Base-by-base conservation (phyloP, 2,113 vertebrate species). In the Laterallus jamaicensis region DNA sequence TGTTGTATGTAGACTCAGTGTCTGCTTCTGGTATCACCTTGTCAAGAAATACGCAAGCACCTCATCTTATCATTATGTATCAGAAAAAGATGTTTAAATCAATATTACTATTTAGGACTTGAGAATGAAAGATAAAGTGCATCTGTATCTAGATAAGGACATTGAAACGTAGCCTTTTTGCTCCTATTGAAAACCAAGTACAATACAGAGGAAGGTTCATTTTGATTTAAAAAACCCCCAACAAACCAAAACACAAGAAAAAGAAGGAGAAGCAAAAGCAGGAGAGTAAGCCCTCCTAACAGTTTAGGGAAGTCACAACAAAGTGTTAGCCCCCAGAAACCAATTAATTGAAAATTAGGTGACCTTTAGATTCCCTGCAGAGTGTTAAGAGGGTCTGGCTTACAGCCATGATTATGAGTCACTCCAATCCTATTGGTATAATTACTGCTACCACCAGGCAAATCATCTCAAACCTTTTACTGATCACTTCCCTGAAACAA, bases 311-410 rank as follows among this genome's bases (percentile, higher is more conserved):
- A 91, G 42, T 24, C 24, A 62, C 47, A 89, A 20, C 62, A 50
- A 69, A 54, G 19, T 21, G 29, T 39, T 35, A 82, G 6, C 17
- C 49, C 31, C 32, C 22, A 76, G 66, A 73, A 92, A 78, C 9
- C 58, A 94, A 67, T 91, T 91, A 94, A 82, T 40, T 66, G 39
- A 82, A 87, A 85, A 35, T 0, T 47, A 64, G 32, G n/a, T 92
- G 90, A 93, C 82, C 55, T 91, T 96, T 90, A 90, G 24, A 49
- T 91, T 95, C 56, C 47, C 67, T 74, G 55, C 50, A 90, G 62
- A 74, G 26, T 21, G 25, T 40, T 63, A 40, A 66, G 55, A 77
- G 52, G 59, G 13, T 60, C 68, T 87, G 78, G 73, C 29, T 75
- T 52, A 32, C 69, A 60, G 69, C 86, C 83, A 25, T 28, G 58